Conservation (phyloP, 2,797 vertebrate species). For the Zalophus californianus region DNA sequence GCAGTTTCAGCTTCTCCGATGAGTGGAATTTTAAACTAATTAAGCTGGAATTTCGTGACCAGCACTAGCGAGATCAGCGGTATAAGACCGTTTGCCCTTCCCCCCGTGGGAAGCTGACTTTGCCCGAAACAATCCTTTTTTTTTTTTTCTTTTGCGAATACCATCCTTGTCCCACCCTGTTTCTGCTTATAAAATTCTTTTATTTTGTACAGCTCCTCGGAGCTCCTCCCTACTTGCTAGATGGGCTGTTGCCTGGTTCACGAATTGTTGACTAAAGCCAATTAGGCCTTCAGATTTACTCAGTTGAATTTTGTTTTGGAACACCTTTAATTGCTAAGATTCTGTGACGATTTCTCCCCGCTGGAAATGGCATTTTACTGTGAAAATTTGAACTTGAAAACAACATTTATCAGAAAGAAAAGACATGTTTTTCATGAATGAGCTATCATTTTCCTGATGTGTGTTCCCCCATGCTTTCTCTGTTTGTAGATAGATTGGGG, state of each 20-base stretch:
- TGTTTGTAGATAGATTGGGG: background rate
- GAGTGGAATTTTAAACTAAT: background rate
- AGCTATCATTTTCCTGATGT: background rate
- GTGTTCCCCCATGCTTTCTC: background rate
- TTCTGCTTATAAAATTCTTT: background rate
- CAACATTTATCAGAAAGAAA: background rate
- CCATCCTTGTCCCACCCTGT: background rate
- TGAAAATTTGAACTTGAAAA: background rate
- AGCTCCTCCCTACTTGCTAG: background rate
- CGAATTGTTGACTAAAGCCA: background rate
- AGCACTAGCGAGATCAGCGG: background rate
- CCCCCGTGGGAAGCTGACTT: background rate
- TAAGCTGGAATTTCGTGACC: background rate
- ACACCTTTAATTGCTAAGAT: background rate
- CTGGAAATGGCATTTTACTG: background rate
- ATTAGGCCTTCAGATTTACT: background rate
- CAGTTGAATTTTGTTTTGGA: background rate
- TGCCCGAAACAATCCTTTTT: background rate
- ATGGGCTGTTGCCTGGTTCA: background rate
- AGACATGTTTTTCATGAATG: background rate
- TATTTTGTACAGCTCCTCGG: background rate
- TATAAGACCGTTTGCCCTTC: background rate
- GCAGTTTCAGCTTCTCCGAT: background rate
- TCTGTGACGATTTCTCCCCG: background rate
- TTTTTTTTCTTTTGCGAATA: background rate